phyloP scores from a whole-genome alignment of 2,113 vertebrate species.

The Chlorocebus sabaeus region DNA sequence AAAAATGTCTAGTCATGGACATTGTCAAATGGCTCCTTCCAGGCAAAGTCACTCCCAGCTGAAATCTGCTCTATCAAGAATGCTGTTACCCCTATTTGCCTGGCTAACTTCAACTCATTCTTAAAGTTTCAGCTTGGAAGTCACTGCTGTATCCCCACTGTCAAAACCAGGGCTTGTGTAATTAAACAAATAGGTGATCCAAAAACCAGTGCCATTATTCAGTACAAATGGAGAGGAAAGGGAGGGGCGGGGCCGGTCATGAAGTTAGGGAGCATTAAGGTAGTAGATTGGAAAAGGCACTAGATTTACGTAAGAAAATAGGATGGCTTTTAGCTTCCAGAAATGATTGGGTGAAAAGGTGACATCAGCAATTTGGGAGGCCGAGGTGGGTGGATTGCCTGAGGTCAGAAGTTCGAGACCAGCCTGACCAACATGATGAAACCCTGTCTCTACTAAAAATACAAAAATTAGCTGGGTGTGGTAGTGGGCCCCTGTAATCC shows the following conservation, averaged over 20 bases:
- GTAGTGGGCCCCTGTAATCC: too few relatives aligned
- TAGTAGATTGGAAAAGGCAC: rapidly evolving
- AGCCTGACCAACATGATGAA: too few relatives aligned
- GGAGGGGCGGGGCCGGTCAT: rapidly evolving
- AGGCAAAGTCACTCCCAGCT: background rate
- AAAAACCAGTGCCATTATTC: rapidly evolving
- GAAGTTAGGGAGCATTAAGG: rapidly evolving
- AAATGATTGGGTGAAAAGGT: background rate
- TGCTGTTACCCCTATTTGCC: background rate
- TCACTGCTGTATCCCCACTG: too few relatives aligned
- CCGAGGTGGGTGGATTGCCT: too few relatives aligned
- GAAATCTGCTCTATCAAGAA: background rate
- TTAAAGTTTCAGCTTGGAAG: background rate
- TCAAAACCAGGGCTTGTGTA: background rate
- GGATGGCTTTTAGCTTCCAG: too few relatives aligned
- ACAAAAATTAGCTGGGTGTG: too few relatives aligned
- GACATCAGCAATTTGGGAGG: too few relatives aligned
- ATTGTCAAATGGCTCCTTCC: background rate
- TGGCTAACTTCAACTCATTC: background rate
- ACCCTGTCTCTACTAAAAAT: too few relatives aligned
- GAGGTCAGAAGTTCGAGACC: too few relatives aligned
- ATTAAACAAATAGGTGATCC: background rate
- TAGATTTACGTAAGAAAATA: background rate
- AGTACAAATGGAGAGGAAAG: rapidly evolving
- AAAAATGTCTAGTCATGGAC: background rate